Conservation (phyloP, 2,888 invertebrate genomes). For the Diplazon laetatorius region DNA sequence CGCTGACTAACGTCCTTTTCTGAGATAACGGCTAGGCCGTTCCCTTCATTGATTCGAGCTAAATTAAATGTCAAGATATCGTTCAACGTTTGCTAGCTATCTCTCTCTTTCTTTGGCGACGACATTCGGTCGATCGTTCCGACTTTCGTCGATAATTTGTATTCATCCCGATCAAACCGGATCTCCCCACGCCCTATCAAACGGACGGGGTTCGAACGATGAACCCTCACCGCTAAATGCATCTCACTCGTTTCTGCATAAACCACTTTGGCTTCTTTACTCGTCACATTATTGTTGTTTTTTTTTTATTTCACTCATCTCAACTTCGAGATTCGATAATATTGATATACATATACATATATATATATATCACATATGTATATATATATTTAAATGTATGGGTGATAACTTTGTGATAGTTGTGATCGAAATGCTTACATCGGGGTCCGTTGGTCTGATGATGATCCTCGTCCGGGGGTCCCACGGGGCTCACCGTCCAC, state of each 20-base stretch:
- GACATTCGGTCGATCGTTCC: background rate
- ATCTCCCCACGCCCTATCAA: too few species aligned
- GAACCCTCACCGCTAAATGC: too few species aligned
- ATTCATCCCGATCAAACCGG: too few species aligned
- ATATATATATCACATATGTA: too few species aligned
- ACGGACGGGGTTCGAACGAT: too few species aligned
- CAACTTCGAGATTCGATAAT: too few species aligned
- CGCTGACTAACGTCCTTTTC: background rate
- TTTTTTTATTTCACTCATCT: too few species aligned
- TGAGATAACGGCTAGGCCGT: conserved; percentile 51
- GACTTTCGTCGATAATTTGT: background rate
- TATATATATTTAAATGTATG: too few species aligned
- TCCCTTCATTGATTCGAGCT: conserved; percentile 58
- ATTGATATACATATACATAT: too few species aligned
- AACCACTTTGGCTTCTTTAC: too few species aligned
- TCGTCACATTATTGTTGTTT: too few species aligned
- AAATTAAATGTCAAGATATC: conserved; percentile 62
- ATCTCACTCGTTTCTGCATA: too few species aligned
- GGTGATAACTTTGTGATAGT: background rate
- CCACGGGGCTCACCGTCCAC: conserved; percentile 80
- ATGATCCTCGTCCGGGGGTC: conserved; percentile 78
- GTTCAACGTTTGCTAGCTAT: conserved; percentile 26
- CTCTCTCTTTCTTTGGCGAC: background rate
- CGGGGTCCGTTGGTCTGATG: conserved; percentile 75
- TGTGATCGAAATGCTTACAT: conserved; percentile 71